Conservation (phyloP, 2,113 vertebrate genomes). For the Megaleporinus macrocephalus region DNA sequence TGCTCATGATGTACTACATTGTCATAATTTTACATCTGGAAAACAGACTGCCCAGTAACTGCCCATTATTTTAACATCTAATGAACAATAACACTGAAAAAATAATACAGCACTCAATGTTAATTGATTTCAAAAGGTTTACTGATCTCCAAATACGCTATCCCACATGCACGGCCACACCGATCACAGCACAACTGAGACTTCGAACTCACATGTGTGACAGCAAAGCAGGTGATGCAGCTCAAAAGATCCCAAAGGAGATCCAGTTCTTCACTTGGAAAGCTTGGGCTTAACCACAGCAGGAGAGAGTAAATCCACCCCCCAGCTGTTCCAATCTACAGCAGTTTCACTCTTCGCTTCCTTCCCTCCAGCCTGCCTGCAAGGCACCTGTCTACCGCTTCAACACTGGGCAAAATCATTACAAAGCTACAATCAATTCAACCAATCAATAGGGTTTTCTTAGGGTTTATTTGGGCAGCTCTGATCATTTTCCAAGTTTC, state of each 20-base stretch:
- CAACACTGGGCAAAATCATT: not conserved
- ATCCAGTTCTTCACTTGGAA: not conserved
- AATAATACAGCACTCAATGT: no score
- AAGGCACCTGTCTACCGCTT: not conserved
- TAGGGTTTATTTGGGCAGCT: not conserved
- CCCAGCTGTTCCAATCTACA: not conserved
- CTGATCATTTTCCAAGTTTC: not conserved
- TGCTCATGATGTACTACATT: no score
- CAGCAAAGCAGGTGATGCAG: not conserved
- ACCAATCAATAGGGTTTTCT: not conserved
- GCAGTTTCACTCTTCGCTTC: not conserved
- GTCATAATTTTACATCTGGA: no score
- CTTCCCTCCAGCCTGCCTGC: not conserved
- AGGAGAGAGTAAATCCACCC: conserved; percentile 7
- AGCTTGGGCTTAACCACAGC: not conserved
- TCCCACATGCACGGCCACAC: not conserved
- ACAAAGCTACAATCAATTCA: not conserved
- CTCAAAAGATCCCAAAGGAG: conserved; percentile 4
- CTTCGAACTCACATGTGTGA: not conserved
- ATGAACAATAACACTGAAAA: no score
- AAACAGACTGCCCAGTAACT: no score
- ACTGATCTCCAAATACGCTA: no score
- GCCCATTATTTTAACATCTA: no score
- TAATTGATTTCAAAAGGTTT: no score
- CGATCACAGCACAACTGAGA: not conserved